Evolutionary conservation across 2,888 invertebrate species (phyloP).

Genomic region (Metacarcinus magister): DNA sequence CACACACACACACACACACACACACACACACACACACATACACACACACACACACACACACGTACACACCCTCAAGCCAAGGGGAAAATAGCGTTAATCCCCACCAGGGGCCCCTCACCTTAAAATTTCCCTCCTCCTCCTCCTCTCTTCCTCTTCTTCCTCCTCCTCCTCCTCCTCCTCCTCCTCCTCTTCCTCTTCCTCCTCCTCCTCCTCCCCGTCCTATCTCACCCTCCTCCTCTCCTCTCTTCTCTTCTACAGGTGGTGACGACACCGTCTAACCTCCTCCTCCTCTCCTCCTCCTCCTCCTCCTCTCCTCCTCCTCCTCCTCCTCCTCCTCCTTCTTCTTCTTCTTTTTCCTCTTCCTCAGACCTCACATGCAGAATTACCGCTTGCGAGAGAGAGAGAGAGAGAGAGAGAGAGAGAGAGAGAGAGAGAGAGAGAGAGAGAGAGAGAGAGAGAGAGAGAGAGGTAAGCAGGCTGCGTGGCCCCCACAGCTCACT

Average conservation of each 20-base stretch:
- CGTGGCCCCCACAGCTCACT: slow-evolving; percentile 51
- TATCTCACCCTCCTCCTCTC: neutral
- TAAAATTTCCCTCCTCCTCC: neutral
- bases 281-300: neutral
- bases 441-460: slow-evolving; percentile 40
- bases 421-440: slow-evolving; percentile 51
- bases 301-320: neutral
- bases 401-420: slow-evolving; percentile 46
- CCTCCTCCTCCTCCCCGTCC: neutral
- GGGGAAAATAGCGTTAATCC: slow-evolving; percentile 28
- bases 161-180: too few species aligned
- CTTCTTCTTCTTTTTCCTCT: neutral
- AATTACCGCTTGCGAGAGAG: neutral
- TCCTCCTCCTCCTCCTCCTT: neutral
- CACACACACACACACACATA: neutral
- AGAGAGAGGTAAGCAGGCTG: slow-evolving; percentile 30
- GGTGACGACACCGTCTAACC: neutral
- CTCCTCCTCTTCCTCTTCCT: too few species aligned
- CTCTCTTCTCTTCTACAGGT: neutral
- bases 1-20: neutral
- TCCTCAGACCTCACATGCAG: neutral
- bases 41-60: slow-evolving; percentile 36
- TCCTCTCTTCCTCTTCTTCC: neutral
- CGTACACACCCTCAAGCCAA: slow-evolving; percentile 8
- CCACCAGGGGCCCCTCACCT: neutral